These are phyloP conservation scores for Polyergus mexicanus DNA, from an alignment of 1,140 invertebrate species.

Conservation along the genomic window DNA sequence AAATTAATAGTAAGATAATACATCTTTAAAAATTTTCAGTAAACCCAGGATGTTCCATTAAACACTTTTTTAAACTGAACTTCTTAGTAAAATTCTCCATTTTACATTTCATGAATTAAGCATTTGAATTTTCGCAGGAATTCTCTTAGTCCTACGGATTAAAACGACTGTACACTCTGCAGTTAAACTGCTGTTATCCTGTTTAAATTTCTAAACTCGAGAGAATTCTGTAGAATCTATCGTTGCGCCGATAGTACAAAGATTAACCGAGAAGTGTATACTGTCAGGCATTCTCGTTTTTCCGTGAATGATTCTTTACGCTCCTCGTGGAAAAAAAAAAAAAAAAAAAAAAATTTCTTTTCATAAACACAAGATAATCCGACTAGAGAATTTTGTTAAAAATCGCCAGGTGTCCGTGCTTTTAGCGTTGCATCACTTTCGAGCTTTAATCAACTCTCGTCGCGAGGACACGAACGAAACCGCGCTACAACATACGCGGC, in stretches of 20 bases:
- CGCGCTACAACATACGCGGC: neutral
- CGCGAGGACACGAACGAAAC: slow-evolving; percentile 17
- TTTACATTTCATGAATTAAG: slow-evolving; percentile 41
- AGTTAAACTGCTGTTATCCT: slow-evolving; percentile 41
- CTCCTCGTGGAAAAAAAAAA: neutral
- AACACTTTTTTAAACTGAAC: slow-evolving; percentile 19
- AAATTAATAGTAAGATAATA: neutral
- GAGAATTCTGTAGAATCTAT: slow-evolving; percentile 27
- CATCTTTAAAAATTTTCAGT: neutral
- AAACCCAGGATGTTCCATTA: neutral
- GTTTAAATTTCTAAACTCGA: slow-evolving; percentile 22
- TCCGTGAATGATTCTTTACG: neutral
- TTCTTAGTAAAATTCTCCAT: neutral
- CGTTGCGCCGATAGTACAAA: neutral
- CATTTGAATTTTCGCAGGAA: slow-evolving; percentile 34
- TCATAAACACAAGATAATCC: neutral
- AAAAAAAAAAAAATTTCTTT: neutral
- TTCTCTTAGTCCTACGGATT: slow-evolving; percentile 18
- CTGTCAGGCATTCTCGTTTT: slow-evolving; percentile 9
- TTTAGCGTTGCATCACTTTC: slow-evolving; percentile 40
- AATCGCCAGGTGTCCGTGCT: neutral
- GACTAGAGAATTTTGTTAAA: slow-evolving; percentile 41
- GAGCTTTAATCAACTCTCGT: slow-evolving; percentile 50
- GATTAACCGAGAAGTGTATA: slow-evolving; percentile 20
- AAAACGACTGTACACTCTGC: slow-evolving; percentile 30